A percentile compares a stretch with the other conserved stretches of the same genome.
Evolutionary conservation across 1,140 invertebrate genomes (phyloP).

Genomic region (Drosophila kohkoa): DNA sequence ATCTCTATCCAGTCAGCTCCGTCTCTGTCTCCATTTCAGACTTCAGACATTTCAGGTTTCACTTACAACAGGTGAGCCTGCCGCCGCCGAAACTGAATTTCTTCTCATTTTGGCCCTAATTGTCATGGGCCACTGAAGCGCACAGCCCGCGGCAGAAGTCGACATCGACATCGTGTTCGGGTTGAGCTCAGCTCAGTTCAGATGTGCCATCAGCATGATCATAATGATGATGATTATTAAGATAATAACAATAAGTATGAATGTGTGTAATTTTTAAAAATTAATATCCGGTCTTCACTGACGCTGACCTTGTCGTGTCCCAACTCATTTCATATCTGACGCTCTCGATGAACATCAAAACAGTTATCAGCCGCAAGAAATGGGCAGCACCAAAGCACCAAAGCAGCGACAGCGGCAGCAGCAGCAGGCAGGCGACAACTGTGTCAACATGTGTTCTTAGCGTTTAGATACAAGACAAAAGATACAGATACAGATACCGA

Average conservation of each 20-base stretch:
- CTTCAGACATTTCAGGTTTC: slow-evolving; percentile 15
- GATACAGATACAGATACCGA: slow-evolving; percentile 13
- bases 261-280: slow-evolving; percentile 72
- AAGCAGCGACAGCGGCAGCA: too few species aligned
- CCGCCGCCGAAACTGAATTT: slow-evolving; percentile 46
- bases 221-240: slow-evolving; percentile 50
- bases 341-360: slow-evolving; percentile 15
- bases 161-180: slow-evolving; percentile 10
- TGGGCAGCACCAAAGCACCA: too few species aligned
- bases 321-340: slow-evolving; percentile 15
- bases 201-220: slow-evolving; percentile 27
- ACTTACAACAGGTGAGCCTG: slow-evolving; percentile 67
- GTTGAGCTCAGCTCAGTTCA: neutral
- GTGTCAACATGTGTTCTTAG: slow-evolving; percentile 72
- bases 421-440: slow-evolving; percentile 52
- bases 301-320: slow-evolving; percentile 36
- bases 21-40: slow-evolving; percentile 7
- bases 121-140: slow-evolving; percentile 79
- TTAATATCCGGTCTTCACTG: slow-evolving; percentile 73
- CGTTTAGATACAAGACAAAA: slow-evolving; percentile 3
- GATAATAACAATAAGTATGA: slow-evolving; percentile 30
- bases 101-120: slow-evolving; percentile 60
- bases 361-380: slow-evolving; percentile 60
- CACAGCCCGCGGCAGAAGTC: slow-evolving; percentile 45
- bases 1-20: slow-evolving; percentile 2